Conservation (phyloP, 1,140 invertebrate genomes). For the Aculops lycopersici region DNA sequence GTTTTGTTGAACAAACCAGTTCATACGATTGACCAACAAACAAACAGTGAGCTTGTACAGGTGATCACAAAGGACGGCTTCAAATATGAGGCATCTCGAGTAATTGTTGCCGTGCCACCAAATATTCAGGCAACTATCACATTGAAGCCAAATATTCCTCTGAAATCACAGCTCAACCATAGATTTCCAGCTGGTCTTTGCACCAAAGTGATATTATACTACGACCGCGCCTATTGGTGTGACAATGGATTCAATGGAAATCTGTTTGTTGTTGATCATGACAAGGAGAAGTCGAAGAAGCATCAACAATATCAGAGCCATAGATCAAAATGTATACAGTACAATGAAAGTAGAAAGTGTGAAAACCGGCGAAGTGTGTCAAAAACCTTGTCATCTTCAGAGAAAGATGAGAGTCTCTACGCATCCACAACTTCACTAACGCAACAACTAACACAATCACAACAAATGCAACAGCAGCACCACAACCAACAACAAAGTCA, state of each 20-base stretch:
- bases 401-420: too few relatives aligned
- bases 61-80: background rate
- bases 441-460: too few relatives aligned
- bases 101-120: slow-evolving; percentile 14
- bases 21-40: slow-evolving; percentile 6
- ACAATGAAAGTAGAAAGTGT: too few relatives aligned
- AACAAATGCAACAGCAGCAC: too few relatives aligned
- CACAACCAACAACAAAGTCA: too few relatives aligned
- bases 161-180: slow-evolving; percentile 14
- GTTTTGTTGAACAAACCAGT: slow-evolving; percentile 10
- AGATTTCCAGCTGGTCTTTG: slow-evolving; percentile 14
- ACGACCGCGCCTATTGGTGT: slow-evolving; percentile 2
- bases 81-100: slow-evolving; percentile 11
- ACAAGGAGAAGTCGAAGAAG: background rate
- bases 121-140: slow-evolving; percentile 13
- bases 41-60: background rate
- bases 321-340: too few relatives aligned
- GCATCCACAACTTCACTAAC: background rate
- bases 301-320: background rate
- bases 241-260: background rate
- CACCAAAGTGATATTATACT: slow-evolving; percentile 4
- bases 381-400: too few relatives aligned
- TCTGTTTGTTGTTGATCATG: background rate
- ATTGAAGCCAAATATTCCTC: slow-evolving; percentile 13
- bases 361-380: too few relatives aligned